Evolutionary conservation across 2,888 invertebrate genomes (phyloP), one percentile per base, ranked within the genome.

Genomic region (Cheilosia pagana): DNA sequence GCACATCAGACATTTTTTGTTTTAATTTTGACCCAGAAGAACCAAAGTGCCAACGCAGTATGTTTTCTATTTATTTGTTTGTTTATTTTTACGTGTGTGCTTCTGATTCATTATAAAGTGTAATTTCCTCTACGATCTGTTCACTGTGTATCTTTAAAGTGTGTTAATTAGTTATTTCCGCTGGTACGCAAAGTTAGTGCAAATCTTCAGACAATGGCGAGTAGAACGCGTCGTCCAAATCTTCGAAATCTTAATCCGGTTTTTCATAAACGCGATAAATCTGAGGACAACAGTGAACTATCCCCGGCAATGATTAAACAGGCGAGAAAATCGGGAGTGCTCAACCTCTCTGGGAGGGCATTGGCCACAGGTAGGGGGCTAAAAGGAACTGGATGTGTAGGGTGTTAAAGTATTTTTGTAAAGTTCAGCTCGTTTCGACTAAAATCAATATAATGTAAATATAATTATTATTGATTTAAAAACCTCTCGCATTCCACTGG

Each of bases 281-380:
- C 94, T 82, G 95, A 95, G 87, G 95, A 96, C 89, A 94, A 95
- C 83, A 93, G 93, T 75, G 94, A 95, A 89, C 91, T 97, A 83
- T 94, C 96, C 35, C 93, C 93, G 72, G 94, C 94, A 62, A 92
- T 97, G 88, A 93, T 98, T 74, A 95, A 96, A 92, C 94, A 95
- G 87, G 96, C 97, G 3, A 94, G 96, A 88, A 95, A 95, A 89
- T 95, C 95, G 86, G 98, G 98, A 21, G 94, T 95, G 87, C 92
- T 98, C 50, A 96, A 96, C 93, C 93, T 98, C 87, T 94, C 96
- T 74, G 95, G 95, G 87, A 94, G 94, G 89, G 96, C 95, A 88
- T 92, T 97, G 87, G 94, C 94, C 59, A 93, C 94, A 92, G 96
- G 98, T 96, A 92, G 88, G 89, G 59, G 62, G 39, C 0, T 53